These are phyloP conservation scores for Anser cygnoides DNA, from an alignment of 2,113 vertebrate species.

Conservation along the genomic window DNA sequence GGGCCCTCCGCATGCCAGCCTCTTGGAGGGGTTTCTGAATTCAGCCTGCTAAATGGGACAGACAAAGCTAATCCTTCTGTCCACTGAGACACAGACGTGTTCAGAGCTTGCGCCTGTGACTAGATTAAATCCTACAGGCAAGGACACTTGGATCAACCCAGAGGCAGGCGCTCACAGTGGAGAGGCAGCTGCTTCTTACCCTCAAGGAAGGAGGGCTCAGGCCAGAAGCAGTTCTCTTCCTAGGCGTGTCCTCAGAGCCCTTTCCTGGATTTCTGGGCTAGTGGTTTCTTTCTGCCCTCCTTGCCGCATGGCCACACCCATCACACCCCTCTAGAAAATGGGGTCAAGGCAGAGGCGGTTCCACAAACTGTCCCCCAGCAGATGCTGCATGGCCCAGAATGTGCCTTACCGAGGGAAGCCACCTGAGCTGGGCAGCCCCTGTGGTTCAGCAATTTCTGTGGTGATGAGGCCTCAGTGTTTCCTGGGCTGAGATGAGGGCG, in stretches of 20 bases:
- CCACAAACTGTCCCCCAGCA: neutral
- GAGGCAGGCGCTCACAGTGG: no score
- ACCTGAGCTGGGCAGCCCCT: neutral
- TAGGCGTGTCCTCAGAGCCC: neutral
- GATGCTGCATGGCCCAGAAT: no score
- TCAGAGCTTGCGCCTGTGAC: accelerated
- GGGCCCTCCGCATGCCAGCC: accelerated
- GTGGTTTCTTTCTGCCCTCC: neutral
- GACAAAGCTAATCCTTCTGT: neutral
- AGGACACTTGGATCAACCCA: neutral
- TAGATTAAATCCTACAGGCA: neutral
- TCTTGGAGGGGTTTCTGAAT: neutral
- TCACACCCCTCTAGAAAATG: neutral
- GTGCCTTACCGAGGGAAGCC: neutral
- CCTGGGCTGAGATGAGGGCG: neutral
- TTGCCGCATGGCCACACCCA: accelerated
- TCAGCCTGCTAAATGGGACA: neutral
- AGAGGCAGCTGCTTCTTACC: neutral
- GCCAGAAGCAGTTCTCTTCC: neutral
- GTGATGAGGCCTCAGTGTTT: neutral
- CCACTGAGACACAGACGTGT: neutral
- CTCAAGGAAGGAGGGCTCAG: accelerated
- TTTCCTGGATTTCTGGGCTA: neutral
- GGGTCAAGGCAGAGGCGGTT: neutral
- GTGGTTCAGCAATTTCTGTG: neutral